phyloP scores from a whole-genome alignment of 2,113 vertebrate genomes.

The Pangasianodon hypophthalmus region DNA sequence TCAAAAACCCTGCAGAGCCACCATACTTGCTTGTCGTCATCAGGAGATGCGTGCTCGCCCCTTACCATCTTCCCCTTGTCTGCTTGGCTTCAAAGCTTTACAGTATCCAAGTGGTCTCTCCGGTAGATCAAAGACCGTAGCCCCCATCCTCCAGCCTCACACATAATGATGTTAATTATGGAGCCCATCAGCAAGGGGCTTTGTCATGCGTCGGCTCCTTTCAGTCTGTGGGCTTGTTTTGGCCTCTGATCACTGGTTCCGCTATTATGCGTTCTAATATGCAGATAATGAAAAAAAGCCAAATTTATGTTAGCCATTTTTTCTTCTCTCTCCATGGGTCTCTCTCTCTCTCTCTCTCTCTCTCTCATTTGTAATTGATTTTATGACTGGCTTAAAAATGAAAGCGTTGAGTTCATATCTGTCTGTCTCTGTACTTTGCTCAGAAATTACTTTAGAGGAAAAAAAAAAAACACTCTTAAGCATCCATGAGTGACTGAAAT shows the following conservation, averaged over 20 bases:
- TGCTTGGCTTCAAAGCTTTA: conserved; percentile 64
- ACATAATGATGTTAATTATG: conserved; percentile 72
- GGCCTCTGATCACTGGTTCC: conserved; percentile 57
- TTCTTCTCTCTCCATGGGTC: neutral
- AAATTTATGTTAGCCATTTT: conserved; percentile 23
- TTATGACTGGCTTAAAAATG: conserved; percentile 57
- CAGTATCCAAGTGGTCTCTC: conserved; percentile 44
- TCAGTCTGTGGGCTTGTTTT: conserved; percentile 56
- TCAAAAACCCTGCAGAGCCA: conserved; percentile 14
- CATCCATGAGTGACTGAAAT: conserved; percentile 55
- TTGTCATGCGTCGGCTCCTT: conserved; percentile 62
- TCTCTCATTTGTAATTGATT: conserved; percentile 53
- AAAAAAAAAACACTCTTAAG: conserved; percentile 63
- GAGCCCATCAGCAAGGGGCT: conserved; percentile 60
- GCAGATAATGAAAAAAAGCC: conserved; percentile 55
- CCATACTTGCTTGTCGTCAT: conserved; percentile 5
- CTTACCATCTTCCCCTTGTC: conserved; percentile 15
- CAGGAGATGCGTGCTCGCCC: neutral
- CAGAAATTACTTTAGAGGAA: conserved; percentile 56
- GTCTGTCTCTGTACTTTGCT: conserved; percentile 40
- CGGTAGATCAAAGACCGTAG: conserved; percentile 50
- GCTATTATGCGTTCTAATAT: conserved; percentile 61
- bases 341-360: conserved; percentile 38
- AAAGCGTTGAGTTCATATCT: conserved; percentile 61
- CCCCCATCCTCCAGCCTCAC: conserved; percentile 54